Evolutionary conservation across 1,140 invertebrate genomes (phyloP), one percentile per base, ranked within the genome.

Genomic region (Mya arenaria): DNA sequence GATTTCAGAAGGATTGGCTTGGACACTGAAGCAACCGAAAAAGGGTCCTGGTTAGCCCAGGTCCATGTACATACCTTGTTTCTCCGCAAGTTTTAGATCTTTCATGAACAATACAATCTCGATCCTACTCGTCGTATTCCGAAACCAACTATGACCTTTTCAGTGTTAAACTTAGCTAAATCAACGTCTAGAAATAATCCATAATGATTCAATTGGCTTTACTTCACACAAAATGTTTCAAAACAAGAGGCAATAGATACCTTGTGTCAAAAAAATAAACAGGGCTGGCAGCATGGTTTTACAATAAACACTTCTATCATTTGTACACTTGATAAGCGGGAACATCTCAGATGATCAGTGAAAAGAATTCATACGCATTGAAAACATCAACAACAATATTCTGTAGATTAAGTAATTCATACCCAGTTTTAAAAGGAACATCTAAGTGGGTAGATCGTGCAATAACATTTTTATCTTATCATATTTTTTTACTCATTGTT

Each of bases 301-400:
- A 90, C 86, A 89, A 88, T 88, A 84, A 90, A 85, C 86, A 72
- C 84, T 84, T 85, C 89, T 89, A 89, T 90, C 89, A 90, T 87
- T 88, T 87, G 86, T 88, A 88, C 90, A 90, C 89, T 88, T 90
- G 90, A 86, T 91, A 89, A 91, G 90, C 90, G 90, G 90, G 88
- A 91, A 91, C 88, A 91, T 88, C 85, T 74, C 65, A 83, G 81
- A 89, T 83, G 83, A 86, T 87, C 86, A 69, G 71, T 79, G 37
- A 78, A 83, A 82, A 58, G 75, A 82, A 90, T 90, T 90, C 88
- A 85, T 90, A 82, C 89, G 88, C 89, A n/a, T n/a, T n/a, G n/a
- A n/a, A n/a, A n/a, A n/a, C n/a, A n/a, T n/a, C n/a, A n/a, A n/a
- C n/a, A n/a, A n/a, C n/a, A n/a, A n/a, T n/a, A n/a, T n/a, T n/a